Evolutionary conservation across 2,888 invertebrate species (phyloP).

Genomic region (Dioctria rufipes): DNA sequence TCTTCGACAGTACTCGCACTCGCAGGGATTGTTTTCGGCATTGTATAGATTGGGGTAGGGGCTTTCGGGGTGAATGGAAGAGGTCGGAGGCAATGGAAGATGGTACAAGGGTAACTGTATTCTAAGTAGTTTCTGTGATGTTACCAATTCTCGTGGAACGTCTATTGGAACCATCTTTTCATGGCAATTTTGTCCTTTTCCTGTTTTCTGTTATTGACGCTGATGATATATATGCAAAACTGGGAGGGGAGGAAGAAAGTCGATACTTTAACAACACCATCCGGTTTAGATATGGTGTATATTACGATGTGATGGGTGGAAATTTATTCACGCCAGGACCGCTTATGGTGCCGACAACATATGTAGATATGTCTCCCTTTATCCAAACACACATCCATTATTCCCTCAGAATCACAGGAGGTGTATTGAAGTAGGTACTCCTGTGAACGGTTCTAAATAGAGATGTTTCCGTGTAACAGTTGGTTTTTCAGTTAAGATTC

Average conservation of each 20-base stretch:
- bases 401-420: conserved; percentile 26
- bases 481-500: conserved; percentile 38
- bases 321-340: conserved; percentile 44
- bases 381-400: conserved; percentile 42
- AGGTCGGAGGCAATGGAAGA: neutral
- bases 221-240: conserved; percentile 40
- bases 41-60: neutral
- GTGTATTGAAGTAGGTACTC: conserved; percentile 7
- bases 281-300: conserved; percentile 38
- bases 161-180: conserved; percentile 45
- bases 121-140: conserved; percentile 46
- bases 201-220: conserved; percentile 49
- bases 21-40: too few relatives aligned
- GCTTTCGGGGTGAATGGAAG: neutral
- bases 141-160: conserved; percentile 21
- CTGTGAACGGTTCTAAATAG: conserved; percentile 18
- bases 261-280: conserved; percentile 37
- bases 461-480: conserved; percentile 38
- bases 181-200: conserved; percentile 51
- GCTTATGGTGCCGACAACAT: conserved; percentile 47
- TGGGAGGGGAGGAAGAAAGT: conserved; percentile 24
- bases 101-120: conserved; percentile 12
- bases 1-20: too few relatives aligned
- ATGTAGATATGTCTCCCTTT: neutral
- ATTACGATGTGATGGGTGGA: conserved; percentile 37